Conservation (phyloP, 1,140 invertebrate genomes). For the Conus ventricosus region DNA sequence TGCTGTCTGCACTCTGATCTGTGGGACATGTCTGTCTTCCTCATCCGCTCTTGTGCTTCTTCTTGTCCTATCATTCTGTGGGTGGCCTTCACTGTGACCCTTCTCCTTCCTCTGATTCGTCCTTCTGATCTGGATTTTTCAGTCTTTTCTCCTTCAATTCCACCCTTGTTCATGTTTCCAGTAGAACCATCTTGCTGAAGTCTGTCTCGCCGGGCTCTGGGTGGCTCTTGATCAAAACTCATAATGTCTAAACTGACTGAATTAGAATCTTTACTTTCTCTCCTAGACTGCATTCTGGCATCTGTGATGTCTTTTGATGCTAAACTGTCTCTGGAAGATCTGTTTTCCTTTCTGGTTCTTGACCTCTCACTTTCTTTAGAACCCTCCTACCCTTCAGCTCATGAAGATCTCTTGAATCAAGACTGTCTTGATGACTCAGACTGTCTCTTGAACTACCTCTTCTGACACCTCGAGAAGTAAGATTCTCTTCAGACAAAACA, state of each 20-base stretch:
- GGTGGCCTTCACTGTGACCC: neutral
- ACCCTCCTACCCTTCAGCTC: neutral
- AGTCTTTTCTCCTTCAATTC: neutral
- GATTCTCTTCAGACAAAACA: no score
- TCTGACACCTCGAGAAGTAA: no score
- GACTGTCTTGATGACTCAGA: neutral
- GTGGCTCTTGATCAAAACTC: slow-evolving; percentile 12
- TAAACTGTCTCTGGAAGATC: slow-evolving; percentile 4
- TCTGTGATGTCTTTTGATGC: neutral
- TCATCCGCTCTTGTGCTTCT: neutral
- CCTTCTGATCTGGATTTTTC: slow-evolving; percentile 4
- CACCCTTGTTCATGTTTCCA: neutral
- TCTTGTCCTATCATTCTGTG: neutral
- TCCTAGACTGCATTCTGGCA: neutral
- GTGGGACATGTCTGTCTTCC: neutral
- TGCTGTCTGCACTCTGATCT: slow-evolving; percentile 18
- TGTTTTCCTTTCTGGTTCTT: neutral
- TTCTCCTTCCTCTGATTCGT: slow-evolving; percentile 7
- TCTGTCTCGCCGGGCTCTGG: neutral
- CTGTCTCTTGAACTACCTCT: neutral
- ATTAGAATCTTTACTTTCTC: neutral
- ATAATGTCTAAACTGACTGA: neutral
- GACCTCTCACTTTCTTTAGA: neutral
- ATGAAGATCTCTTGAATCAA: neutral
- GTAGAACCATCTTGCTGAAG: neutral